Conservation (phyloP, 2,888 invertebrate species). For the Acholoe squamosa region DNA sequence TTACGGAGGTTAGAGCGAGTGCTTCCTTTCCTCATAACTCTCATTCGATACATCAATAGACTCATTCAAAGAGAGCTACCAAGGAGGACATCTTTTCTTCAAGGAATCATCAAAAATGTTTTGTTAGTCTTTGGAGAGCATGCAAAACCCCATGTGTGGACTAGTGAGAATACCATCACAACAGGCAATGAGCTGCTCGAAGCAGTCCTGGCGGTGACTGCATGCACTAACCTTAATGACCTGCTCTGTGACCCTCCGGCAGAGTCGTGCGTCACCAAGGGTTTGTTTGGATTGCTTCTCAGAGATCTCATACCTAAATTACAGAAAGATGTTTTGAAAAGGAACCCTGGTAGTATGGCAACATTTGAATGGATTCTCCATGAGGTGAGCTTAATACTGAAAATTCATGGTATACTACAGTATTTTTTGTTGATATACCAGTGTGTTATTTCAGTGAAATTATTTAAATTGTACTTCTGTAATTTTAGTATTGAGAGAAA, state of each 20-base stretch:
- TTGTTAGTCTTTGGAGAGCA: conserved; percentile 15
- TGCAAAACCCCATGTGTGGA: background rate
- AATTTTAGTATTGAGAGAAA: too few species aligned
- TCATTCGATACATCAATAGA: background rate
- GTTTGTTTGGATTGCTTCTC: background rate
- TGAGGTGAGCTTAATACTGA: background rate
- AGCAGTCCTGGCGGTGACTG: background rate
- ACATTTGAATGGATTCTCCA: background rate
- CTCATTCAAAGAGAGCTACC: background rate
- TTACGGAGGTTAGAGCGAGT: background rate
- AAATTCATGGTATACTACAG: too few species aligned
- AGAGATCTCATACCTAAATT: background rate
- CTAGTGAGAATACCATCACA: background rate
- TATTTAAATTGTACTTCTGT: too few species aligned
- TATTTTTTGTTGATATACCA: too few species aligned
- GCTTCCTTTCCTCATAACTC: background rate
- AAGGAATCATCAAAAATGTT: background rate
- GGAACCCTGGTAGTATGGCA: background rate
- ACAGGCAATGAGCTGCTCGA: background rate
- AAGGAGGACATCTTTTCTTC: background rate
- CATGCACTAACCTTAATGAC: background rate
- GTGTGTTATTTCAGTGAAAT: too few species aligned
- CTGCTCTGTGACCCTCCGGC: background rate
- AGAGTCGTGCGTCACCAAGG: background rate
- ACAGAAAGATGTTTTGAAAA: conserved; percentile 35